Percentiles rank a stretch among this genome's conserved stretches.
Evolutionary conservation across 2,888 invertebrate species (phyloP).

Genomic region (Leucophenga montana): DNA sequence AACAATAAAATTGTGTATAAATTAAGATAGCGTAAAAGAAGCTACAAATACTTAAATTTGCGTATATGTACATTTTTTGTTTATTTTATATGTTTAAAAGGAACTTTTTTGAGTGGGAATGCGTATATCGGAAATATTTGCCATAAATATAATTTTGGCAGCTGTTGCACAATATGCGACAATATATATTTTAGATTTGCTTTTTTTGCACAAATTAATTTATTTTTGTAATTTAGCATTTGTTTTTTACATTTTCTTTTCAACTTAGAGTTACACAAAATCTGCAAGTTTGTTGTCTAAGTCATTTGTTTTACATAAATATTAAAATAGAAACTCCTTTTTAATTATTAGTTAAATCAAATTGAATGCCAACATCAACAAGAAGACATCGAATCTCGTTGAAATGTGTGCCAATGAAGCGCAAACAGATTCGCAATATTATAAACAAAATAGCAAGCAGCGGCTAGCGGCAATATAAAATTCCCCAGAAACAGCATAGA

Average conservation of each 20-base stretch:
- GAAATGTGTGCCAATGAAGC: conserved; percentile 54
- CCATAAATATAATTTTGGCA: background rate
- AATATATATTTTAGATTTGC: background rate
- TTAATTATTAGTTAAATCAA: background rate
- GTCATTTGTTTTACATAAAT: conserved; percentile 52
- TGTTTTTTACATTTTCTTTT: too few relatives aligned
- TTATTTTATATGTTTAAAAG: background rate
- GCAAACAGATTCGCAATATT: conserved; percentile 12
- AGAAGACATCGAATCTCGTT: conserved; percentile 33
- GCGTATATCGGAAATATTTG: conserved; percentile 19
- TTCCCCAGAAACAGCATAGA: background rate
- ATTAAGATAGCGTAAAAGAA: background rate
- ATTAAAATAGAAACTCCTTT: background rate
- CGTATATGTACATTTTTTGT: conserved; percentile 32
- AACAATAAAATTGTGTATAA: too few relatives aligned
- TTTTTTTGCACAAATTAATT: too few relatives aligned
- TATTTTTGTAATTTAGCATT: too few relatives aligned
- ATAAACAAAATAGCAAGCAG: conserved; percentile 3
- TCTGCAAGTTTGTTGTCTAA: conserved; percentile 41
- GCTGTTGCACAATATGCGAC: background rate
- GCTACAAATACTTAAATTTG: conserved; percentile 29
- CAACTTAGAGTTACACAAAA: background rate
- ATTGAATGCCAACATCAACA: background rate
- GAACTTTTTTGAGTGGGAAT: background rate
- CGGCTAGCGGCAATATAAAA: conserved; percentile 39